A percentile compares a stretch with the other conserved stretches of the same genome.
Conservation (phyloP, 2,888 invertebrate species). For the Norana najaformis region DNA sequence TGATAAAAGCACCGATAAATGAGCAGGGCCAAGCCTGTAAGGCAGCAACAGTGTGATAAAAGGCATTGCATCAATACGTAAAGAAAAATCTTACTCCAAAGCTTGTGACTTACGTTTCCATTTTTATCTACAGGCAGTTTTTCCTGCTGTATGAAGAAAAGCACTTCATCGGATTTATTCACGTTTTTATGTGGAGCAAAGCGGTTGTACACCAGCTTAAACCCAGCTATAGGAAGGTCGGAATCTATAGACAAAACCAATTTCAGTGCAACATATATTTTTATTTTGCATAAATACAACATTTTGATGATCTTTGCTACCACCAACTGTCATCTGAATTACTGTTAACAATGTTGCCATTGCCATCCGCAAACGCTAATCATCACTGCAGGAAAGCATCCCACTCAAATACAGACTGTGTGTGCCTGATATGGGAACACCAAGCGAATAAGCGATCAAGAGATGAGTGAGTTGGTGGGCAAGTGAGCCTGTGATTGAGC, state of each 20-base stretch:
- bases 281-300: too few species aligned
- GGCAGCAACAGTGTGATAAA: too few species aligned
- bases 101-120: not conserved
- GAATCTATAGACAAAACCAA: not conserved
- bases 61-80: not conserved
- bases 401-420: too few species aligned
- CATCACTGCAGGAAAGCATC: too few species aligned
- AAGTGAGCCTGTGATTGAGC: not conserved
- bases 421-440: too few species aligned
- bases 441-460: too few species aligned
- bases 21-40: too few species aligned
- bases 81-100: not conserved
- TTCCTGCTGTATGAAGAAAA: not conserved
- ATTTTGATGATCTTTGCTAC: not conserved
- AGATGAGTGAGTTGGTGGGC: not conserved
- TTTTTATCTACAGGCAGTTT: not conserved
- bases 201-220: not conserved
- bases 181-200: not conserved
- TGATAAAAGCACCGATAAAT: too few species aligned
- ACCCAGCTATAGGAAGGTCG: not conserved
- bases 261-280: too few species aligned
- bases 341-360: too few species aligned
- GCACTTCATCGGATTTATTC: not conserved
- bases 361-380: too few species aligned
- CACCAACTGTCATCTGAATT: not conserved